phyloP scores from a whole-genome alignment of 2,797 vertebrate species.

The Xerus rutilus region DNA sequence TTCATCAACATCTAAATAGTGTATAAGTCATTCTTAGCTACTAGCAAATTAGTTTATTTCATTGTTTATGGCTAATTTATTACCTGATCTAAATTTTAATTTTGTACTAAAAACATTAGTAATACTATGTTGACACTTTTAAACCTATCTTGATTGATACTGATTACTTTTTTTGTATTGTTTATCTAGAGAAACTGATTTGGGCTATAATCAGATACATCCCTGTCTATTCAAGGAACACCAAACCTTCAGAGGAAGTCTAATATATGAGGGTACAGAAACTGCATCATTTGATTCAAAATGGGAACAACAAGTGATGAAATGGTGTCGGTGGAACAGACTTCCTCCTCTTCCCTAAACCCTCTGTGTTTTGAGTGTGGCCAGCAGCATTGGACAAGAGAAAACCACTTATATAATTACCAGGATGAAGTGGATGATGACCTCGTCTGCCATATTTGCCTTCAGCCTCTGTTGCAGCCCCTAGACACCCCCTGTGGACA shows the following conservation, averaged over 20 bases:
- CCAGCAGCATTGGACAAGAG: conserved; percentile 96
- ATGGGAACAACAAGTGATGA: conserved; percentile 96
- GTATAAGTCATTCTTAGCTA: conserved; percentile 55
- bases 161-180: conserved; percentile 50
- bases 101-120: not conserved
- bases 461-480: conserved; percentile 98
- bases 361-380: conserved; percentile 96
- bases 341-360: conserved; percentile 91
- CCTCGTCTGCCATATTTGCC: conserved; percentile 99
- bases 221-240: conserved; percentile 1
- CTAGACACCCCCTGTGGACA: conserved; percentile 98
- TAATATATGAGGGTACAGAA: conserved; percentile 68
- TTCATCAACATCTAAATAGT: conserved; percentile 59
- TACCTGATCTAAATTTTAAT: conserved; percentile 9
- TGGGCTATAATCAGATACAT: not conserved
- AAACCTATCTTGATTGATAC: not conserved
- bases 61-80: conserved; percentile 13
- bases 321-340: conserved; percentile 91
- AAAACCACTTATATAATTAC: conserved; percentile 99
- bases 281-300: conserved; percentile 11
- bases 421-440: conserved; percentile 98
- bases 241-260: conserved; percentile 3
- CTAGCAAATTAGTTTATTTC: conserved; percentile 37
- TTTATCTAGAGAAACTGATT: conserved; percentile 81
- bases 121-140: not conserved